A percentile compares a stretch with the other conserved stretches of the same genome.
Conservation (phyloP, 2,797 vertebrate genomes). For the Kryptopterus vitreolus region DNA sequence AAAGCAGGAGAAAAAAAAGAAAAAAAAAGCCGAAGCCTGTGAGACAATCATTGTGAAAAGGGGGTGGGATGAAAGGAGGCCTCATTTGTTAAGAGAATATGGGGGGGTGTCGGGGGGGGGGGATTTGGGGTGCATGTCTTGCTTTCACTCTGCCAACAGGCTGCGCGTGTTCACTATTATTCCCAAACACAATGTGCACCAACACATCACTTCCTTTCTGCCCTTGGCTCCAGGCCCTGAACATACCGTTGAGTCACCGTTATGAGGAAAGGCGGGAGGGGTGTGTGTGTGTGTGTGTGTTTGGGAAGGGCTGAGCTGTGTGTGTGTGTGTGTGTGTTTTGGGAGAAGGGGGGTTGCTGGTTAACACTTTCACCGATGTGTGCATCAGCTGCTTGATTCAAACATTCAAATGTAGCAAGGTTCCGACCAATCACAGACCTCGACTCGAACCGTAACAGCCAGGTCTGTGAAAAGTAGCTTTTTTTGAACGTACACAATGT, state of each 20-base stretch:
- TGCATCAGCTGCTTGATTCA: constrained; percentile 70
- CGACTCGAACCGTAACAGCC: constrained; percentile 42
- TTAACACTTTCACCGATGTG: constrained; percentile 47
- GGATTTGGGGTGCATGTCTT: constrained; percentile 65
- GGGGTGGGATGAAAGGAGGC: constrained; percentile 23
- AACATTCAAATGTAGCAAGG: constrained; percentile 62
- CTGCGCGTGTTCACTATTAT: constrained; percentile 62
- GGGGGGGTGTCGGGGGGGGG: background rate
- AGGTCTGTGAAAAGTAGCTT: constrained; percentile 33
- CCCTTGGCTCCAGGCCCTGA: constrained; percentile 60
- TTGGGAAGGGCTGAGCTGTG: background rate
- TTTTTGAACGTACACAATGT: constrained; percentile 44
- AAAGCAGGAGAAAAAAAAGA: background rate
- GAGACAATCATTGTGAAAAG: constrained; percentile 24
- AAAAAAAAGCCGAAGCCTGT: constrained; percentile 7
- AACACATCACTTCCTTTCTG: constrained; percentile 70
- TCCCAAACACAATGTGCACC: constrained; percentile 59
- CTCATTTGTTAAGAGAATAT: constrained; percentile 5
- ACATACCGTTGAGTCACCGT: constrained; percentile 52
- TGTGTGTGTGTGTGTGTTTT: no score
- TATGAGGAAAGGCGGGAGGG: constrained; percentile 9
- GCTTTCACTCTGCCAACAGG: constrained; percentile 72
- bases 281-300: constrained; percentile 42
- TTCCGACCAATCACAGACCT: constrained; percentile 62
- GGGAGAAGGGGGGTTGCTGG: background rate